Evolutionary conservation across 64 coral and sea anemone genomes (phyloP).

Genomic region (Actinia tenebrosa): DNA sequence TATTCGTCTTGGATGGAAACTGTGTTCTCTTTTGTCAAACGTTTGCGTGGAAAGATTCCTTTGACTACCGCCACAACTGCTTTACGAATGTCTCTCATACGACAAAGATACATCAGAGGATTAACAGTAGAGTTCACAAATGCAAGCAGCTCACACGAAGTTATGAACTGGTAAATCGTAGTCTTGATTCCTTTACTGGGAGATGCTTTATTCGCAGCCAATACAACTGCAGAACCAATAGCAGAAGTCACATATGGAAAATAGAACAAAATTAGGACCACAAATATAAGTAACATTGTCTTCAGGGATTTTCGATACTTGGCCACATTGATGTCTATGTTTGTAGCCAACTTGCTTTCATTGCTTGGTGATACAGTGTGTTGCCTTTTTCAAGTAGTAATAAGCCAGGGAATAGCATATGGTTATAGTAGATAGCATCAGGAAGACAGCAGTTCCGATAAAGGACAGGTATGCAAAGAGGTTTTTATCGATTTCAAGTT

Average conservation of each 20-base stretch:
- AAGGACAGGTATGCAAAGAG: background rate
- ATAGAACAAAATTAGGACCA: background rate
- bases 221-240: background rate
- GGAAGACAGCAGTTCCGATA: background rate
- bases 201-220: background rate
- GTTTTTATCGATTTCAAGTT: background rate
- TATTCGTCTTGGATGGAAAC: too few species aligned
- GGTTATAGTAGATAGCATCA: background rate
- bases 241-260: background rate
- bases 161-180: background rate
- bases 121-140: background rate
- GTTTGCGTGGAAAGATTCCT: too few species aligned
- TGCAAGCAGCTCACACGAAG: background rate
- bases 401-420: background rate
- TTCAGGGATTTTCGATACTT: conserved; percentile 17
- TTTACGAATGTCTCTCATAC: background rate
- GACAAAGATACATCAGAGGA: conserved; percentile 3
- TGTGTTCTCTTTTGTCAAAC: too few species aligned
- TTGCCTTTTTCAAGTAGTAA: background rate
- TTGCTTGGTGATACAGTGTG: background rate
- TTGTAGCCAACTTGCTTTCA: background rate
- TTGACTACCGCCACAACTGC: background rate
- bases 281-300: background rate
- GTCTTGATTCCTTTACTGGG: background rate
- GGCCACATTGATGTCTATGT: background rate